Evolutionary conservation across 2,888 invertebrate genomes (phyloP), one percentile per base, ranked within the genome.

Genomic region (Acronicta leporina): DNA sequence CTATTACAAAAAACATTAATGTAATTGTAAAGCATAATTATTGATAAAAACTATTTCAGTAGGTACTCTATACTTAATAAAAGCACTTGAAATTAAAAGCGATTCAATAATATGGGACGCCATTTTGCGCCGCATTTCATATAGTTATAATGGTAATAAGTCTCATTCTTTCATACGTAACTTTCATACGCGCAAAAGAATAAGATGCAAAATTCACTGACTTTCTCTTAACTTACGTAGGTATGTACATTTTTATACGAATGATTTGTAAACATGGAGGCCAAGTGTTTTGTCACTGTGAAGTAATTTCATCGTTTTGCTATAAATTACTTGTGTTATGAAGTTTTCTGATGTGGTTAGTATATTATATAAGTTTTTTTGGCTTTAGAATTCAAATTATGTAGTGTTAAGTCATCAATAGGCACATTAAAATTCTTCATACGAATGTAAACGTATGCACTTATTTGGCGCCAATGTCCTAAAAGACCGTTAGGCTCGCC

Each of bases 231-330:
- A 75, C 73, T 86, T 84, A 79, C 61, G 77, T 85, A 84, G 70
- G 53, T 81, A 81, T 70, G 74, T 78, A 84, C 75, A 83, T 86
- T 91, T 90, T 91, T 90, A 85, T 85, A 85, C 81, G 87, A 91
- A 90, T 87, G 87, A 94, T 92, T 94, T 94, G 94, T 94, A 94
- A 94, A 94, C 94, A 94, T 94, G 94, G 94, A 89, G 92, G 93
- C 90, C 85, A 87, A 89, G 90, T 90, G 87, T 87, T 87, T 80
- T 85, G 84, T 79, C 84, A 82, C 79, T 82, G 84, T 87, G 77
- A 84, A 87, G 77, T 84, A 84, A 83, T 82, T 81, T 84, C 77
- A 70, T 76, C 69, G 69, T 75, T 77, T 77, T 75, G 68, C 67
- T 70, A 79, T 73, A 63, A 74, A 59, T 69, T 75, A 75, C 56